Evolutionary conservation across 2,797 vertebrate species (phyloP), one percentile per base, ranked within the genome.

Genomic region (Podargus strigoides): DNA sequence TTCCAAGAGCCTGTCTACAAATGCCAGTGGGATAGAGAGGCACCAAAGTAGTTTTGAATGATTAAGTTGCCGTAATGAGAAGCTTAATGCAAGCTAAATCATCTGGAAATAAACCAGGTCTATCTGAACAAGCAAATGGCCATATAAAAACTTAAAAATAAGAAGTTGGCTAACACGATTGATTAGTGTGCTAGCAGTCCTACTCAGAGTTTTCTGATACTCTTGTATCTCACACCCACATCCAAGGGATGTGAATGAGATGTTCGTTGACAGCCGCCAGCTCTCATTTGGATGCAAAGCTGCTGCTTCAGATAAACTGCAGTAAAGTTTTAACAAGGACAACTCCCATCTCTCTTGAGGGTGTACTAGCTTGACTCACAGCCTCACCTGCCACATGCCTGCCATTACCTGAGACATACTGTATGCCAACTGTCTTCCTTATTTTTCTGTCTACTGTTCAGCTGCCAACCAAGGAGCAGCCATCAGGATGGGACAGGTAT

Each of bases 161-260:
- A 63, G 16, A 26, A 64, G 64, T 12, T 53, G 21, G 19, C 7
- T 41, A 66, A 34, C 0, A 0, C 23, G 16, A 52, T 39, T 36
- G 42, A 52, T 86, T 50, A 69, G 50, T 24, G 7, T 20, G 8
- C 24, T 44, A 39, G 36, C 37, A 72, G 17, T 22, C 21, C 37
- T 75, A 41, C 50, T 75, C 58, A 36, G 42, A 72, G 68, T 69
- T 62, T 72, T 64, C 42, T 74, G 26, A 11, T 92, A 41, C 42
- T 72, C 44, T 72, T 52, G 55, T 20, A 47, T 59, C 23, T 78
- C 70, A 28, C 12, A 23, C 22, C 28, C 30, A 27, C 41, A 60
- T 34, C 36, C 36, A 64, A 62, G 27, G 22, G 8, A 30, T 53
- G 14, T 22, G 58, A 87, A 60, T 19, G 46, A 89, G 26, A 7